Evolutionary conservation across 2,888 invertebrate genomes (phyloP), one percentile per base, ranked within the genome.

Genomic region (Trichogramma evanescens): DNA sequence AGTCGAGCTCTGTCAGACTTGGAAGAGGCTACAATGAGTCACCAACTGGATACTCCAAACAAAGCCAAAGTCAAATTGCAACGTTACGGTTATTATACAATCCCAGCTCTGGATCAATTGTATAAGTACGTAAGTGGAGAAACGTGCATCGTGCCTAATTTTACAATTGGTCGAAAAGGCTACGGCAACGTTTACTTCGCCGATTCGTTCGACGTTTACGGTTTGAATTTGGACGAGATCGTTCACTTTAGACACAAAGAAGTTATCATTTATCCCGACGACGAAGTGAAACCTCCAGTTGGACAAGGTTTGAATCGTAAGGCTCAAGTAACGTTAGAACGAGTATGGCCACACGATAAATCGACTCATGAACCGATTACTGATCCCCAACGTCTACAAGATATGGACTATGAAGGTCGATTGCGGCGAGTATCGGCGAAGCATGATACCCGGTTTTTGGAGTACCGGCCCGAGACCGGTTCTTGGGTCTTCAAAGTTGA

Each of bases 401-500:
- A 86, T 59, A 88, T 95, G 85, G 88, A 91, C 71, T 98, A 93
- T 80, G 89, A 92, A 68, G 88, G 86, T 6, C 92, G 91, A 73
- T 78, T 98, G 59, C 87, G 94, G 10, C 84, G 87, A 42, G 89
- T 91, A 1, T 92, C 94, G 61, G 86, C 88, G 65, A 92, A 91
- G 69, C 90, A 95, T 77, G 89, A 89, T 64, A 94, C 95, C 0
- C 86, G 88, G 57, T 99, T 98, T 77, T 85, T 95, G 5, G 97
- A 98, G 74, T 98, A 96, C 79, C 84, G 95, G 0, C 93, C 96
- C 0, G 91, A 93, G 75, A 95, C 94, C 2, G 98, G 98, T 39
- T 94, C 95, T 58, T 99, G 98, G 97, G 95, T 96, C 55, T 98
- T 98, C 79, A 86, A 89, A 76, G 91, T 93, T 51, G 89, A 93